A percentile compares a stretch with the other conserved stretches of the same genome.
These are phyloP conservation scores for Amblyteles armatorius DNA, from an alignment of 2,888 invertebrate species.

Conservation along the genomic window DNA sequence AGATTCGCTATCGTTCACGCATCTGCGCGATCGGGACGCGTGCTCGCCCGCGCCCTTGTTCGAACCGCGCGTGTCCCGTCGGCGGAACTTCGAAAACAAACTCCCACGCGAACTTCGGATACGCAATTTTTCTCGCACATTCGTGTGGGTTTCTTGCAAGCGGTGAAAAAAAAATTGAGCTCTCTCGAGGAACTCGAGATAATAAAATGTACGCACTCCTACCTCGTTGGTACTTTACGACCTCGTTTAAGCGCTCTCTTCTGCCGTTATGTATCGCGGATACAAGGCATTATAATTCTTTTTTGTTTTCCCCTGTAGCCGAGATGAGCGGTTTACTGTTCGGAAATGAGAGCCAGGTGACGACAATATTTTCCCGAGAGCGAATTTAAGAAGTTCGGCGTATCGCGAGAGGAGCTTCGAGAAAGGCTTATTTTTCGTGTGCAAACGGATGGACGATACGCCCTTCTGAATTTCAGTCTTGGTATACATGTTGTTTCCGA, in stretches of 20 bases:
- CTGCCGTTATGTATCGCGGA: background rate
- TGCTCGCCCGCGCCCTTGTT: background rate
- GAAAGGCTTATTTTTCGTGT: background rate
- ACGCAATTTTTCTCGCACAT: background rate
- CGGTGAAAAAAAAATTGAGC: background rate
- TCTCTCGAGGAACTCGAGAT: background rate
- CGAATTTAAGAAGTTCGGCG: slow-evolving; percentile 52
- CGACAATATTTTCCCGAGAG: slow-evolving; percentile 51
- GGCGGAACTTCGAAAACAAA: slow-evolving; percentile 6
- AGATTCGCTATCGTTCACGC: background rate
- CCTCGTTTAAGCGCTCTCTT: background rate
- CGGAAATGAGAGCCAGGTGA: slow-evolving; percentile 34
- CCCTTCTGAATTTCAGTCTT: background rate
- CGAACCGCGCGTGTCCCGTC: background rate
- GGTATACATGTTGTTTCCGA: background rate
- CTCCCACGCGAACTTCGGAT: background rate
- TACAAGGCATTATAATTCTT: slow-evolving; percentile 21
- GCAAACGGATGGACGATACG: background rate
- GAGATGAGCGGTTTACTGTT: slow-evolving; percentile 37
- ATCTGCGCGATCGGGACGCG: background rate
- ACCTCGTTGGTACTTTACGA: background rate
- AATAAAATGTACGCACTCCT: background rate
- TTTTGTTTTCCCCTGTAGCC: slow-evolving; percentile 20
- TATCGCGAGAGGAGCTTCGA: background rate
- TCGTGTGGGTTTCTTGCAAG: background rate